phyloP scores from a whole-genome alignment of 64 coral and sea anemone species.

The Astreopora myriophthalma region DNA sequence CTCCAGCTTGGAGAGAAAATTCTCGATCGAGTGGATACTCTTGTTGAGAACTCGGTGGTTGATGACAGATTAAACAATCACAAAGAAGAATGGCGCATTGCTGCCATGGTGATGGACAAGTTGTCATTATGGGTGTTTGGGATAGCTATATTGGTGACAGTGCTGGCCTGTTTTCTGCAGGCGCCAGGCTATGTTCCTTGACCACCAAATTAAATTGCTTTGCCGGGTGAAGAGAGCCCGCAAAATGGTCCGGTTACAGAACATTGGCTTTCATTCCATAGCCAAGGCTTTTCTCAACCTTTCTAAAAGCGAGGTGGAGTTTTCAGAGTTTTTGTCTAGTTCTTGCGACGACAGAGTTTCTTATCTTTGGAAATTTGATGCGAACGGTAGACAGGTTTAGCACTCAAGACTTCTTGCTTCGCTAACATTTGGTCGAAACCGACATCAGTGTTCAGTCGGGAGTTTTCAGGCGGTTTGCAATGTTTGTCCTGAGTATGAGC shows the following conservation, averaged over 20 bases:
- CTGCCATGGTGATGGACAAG: constrained; percentile 97
- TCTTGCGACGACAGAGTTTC: neutral
- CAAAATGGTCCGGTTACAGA: neutral
- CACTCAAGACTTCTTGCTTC: too few relatives aligned
- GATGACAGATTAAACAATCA: constrained; percentile 85
- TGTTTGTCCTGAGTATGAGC: too few relatives aligned
- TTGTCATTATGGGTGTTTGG: constrained; percentile 92
- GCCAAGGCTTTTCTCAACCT: too few relatives aligned
- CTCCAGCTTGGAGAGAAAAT: constrained; percentile 77
- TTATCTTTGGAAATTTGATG: neutral
- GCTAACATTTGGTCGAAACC: too few relatives aligned
- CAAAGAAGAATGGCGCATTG: constrained; percentile 95
- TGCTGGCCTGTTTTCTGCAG: constrained; percentile 81
- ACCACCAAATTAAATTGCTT: neutral
- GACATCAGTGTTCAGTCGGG: too few relatives aligned
- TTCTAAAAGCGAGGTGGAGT: too few relatives aligned
- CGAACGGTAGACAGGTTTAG: neutral
- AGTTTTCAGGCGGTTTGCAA: too few relatives aligned
- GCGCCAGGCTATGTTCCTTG: constrained; percentile 87
- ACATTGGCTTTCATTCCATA: neutral
- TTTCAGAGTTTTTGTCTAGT: too few relatives aligned
- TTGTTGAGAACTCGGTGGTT: constrained; percentile 88
- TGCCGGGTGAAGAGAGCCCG: neutral
- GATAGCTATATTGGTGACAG: constrained; percentile 69
- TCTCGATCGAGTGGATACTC: constrained; percentile 66